phyloP scores from a whole-genome alignment of 2,797 vertebrate genomes.

The Scleropages formosus region DNA sequence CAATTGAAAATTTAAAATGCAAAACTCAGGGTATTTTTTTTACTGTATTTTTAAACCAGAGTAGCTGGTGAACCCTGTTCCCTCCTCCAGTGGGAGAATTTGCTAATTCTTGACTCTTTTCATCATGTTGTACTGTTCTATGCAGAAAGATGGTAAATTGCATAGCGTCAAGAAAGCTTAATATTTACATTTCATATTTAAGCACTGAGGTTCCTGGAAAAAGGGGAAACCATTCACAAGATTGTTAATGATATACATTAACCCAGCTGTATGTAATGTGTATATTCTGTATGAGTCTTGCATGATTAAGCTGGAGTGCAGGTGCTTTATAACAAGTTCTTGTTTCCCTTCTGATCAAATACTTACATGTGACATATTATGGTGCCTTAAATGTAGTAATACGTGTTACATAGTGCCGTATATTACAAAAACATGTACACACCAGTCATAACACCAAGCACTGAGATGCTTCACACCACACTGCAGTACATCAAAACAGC shows the following conservation, averaged over 20 bases:
- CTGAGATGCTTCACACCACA: too few species aligned
- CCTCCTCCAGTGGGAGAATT: constrained; percentile 23
- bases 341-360: constrained; percentile 54
- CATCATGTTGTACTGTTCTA: constrained; percentile 30
- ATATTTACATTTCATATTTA: constrained; percentile 22
- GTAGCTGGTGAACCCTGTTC: constrained; percentile 38
- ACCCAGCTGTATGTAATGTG: constrained; percentile 19
- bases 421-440: not conserved
- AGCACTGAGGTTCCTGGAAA: constrained; percentile 38
- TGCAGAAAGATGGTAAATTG: constrained; percentile 8
- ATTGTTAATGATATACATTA: constrained; percentile 48
- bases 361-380: constrained; percentile 49
- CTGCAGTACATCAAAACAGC: not conserved
- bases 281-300: not conserved
- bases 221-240: constrained; percentile 14
- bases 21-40: constrained; percentile 62
- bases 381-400: constrained; percentile 70
- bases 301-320: not conserved
- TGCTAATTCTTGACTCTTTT: constrained; percentile 28
- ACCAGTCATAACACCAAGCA: not conserved
- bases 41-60: constrained; percentile 36
- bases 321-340: constrained; percentile 33
- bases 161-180: constrained; percentile 14
- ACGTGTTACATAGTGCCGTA: constrained; percentile 48
- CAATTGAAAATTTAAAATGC: constrained; percentile 46